These are phyloP conservation scores for Hybos culiciformis DNA, from an alignment of 2,888 invertebrate genomes.

Conservation along the genomic window DNA sequence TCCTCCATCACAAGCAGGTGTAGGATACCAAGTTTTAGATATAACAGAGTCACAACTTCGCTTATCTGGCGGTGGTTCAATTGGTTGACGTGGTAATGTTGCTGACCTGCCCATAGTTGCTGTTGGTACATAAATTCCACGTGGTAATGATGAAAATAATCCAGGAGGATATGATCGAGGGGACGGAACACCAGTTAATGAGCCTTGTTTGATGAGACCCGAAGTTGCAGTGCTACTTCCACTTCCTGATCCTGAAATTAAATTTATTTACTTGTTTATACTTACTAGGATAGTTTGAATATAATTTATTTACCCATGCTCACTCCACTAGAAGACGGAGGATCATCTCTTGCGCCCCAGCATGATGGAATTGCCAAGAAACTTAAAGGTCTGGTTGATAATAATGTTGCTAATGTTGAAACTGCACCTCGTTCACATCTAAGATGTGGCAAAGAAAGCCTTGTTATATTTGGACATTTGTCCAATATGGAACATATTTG, in stretches of 20 bases:
- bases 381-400: slow-evolving; percentile 37
- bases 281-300: neutral
- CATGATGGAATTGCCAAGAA: slow-evolving; percentile 40
- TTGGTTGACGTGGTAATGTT: slow-evolving; percentile 37
- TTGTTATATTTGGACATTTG: slow-evolving; percentile 38
- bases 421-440: slow-evolving; percentile 41
- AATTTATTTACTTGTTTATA: neutral
- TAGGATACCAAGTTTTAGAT: slow-evolving; percentile 39
- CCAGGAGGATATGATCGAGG: slow-evolving; percentile 27
- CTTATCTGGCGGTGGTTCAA: slow-evolving; percentile 35
- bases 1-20: slow-evolving; percentile 39
- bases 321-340: slow-evolving; percentile 39
- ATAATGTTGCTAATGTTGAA: slow-evolving; percentile 37
- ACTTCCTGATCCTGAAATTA: slow-evolving; percentile 30
- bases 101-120: slow-evolving; percentile 37
- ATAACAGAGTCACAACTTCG: slow-evolving; percentile 42
- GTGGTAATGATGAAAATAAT: slow-evolving; percentile 38
- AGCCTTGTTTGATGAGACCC: slow-evolving; percentile 25
- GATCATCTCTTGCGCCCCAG: slow-evolving; percentile 40
- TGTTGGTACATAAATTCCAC: slow-evolving; percentile 37
- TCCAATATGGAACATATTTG: slow-evolving; percentile 39
- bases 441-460: slow-evolving; percentile 41
- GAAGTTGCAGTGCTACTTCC: slow-evolving; percentile 36
- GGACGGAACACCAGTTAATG: slow-evolving; percentile 24
- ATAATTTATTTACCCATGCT: slow-evolving; percentile 33